Base-by-base conservation (phyloP, 2,888 invertebrate genomes). In the Halictus quadricinctus region DNA sequence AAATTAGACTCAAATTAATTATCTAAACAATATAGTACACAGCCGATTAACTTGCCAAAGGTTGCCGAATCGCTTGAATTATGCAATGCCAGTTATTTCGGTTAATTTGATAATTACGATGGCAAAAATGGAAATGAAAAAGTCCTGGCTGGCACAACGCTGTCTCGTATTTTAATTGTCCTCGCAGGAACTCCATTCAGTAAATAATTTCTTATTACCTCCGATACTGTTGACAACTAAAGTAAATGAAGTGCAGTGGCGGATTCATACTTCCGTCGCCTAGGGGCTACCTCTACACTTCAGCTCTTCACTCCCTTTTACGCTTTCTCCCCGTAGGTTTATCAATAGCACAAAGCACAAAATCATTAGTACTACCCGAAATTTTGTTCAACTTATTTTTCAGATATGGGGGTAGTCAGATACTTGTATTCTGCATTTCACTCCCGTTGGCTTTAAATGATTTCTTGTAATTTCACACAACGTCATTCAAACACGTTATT, bases 1-100 rank as follows among this genome's bases (percentile, higher is more conserved):
- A 36, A 66, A 15, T 66, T 66, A 66, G 36, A 66, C 18, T 66
- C 8, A 21, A 66, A 66, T 66, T 66, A 36, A 66, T 66, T 66
- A 36, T 72, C 43, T 72, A 77, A 80, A 76, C 77, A 77, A 64
- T 80, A 58, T 46, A 58, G 29, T 41, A 21, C 46, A 15, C 2
- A 48, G 46, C 46, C 15, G 46, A 60, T 58, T 36, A 72, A 36
- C n/a, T 29, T 72, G 78, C 72, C 73, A 78, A 81, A 69, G 29
- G 25, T 79, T 69, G 54, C 66, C 41, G 36, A 69, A 60, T 21
- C 41, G 15, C 15, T n/a, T 5, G n/a, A 83, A 81, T 76, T 74
- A 70, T 48, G 36, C 66, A 83, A 81, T 60, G 6, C 21, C 15
- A 66, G 48, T 21, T 74, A 69, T 50, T 36, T 48, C 43, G 21